Evolutionary conservation across 2,888 invertebrate genomes (phyloP).

Genomic region (Neuroscelio doddi): DNA sequence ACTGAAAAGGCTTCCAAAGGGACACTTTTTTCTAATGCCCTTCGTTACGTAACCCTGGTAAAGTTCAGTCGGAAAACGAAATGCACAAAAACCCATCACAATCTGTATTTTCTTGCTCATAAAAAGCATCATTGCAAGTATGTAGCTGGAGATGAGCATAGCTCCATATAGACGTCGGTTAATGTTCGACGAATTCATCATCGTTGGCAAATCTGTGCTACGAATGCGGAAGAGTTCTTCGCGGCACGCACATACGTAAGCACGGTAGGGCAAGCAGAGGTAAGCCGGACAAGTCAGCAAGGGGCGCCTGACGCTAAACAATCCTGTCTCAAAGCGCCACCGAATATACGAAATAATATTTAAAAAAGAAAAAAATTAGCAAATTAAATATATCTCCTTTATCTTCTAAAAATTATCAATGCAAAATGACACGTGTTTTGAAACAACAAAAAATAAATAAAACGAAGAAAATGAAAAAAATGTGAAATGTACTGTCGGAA

Average conservation of each 20-base stretch:
- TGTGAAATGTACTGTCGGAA: not conserved
- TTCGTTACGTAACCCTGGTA: not conserved
- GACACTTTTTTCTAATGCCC: not conserved
- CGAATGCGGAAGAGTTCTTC: slow-evolving; percentile 5
- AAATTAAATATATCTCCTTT: too few species aligned
- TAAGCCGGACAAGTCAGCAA: slow-evolving; percentile 6
- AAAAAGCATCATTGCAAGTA: too few species aligned
- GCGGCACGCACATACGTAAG: not conserved
- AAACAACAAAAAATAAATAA: too few species aligned
- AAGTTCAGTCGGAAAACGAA: not conserved
- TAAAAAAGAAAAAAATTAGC: too few species aligned
- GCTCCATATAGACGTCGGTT: not conserved
- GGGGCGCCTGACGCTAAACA: not conserved
- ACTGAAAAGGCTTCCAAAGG: too few species aligned
- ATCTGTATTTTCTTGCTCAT: too few species aligned
- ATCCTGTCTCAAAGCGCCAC: slow-evolving; percentile 1
- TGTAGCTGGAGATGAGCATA: not conserved
- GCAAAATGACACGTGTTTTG: too few species aligned
- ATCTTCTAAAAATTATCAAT: too few species aligned
- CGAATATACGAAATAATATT: not conserved
- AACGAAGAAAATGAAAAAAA: too few species aligned
- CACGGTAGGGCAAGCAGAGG: not conserved
- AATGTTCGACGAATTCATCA: not conserved
- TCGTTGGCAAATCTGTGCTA: slow-evolving; percentile 1
- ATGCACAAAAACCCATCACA: too few species aligned